Conservation (phyloP, 2,113 vertebrate species). For the Sorex araneus region DNA sequence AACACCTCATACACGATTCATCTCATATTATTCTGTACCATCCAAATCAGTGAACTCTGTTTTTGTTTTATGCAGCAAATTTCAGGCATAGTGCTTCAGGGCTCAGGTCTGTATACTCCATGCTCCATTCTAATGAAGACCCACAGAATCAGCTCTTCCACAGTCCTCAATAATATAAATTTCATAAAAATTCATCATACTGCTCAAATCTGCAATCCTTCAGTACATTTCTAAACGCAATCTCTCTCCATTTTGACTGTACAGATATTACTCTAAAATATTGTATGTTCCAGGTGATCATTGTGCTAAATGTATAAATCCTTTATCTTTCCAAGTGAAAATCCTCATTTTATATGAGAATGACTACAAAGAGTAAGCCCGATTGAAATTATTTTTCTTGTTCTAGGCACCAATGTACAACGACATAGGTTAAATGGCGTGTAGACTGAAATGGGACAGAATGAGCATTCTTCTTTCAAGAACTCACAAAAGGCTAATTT, state of each 20-base stretch:
- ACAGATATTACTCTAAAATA: constrained; percentile 60
- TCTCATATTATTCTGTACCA: constrained; percentile 1
- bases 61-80: background rate
- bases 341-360: constrained; percentile 68
- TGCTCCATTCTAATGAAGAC: background rate
- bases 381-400: background rate
- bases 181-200: constrained; percentile 6
- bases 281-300: constrained; percentile 72
- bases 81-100: background rate
- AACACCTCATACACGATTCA: background rate
- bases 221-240: constrained; percentile 62
- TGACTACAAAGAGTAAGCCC: constrained; percentile 51
- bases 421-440: background rate
- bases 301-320: constrained; percentile 50
- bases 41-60: background rate
- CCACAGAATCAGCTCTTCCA: constrained; percentile 38
- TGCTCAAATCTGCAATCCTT: constrained; percentile 53
- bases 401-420: background rate
- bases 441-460: background rate
- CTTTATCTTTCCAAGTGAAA: constrained; percentile 54
- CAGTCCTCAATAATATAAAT: constrained; percentile 22
- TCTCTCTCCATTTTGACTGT: constrained; percentile 18
- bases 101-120: background rate
- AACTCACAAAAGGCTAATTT: constrained; percentile 44
- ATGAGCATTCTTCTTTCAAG: constrained; percentile 27